These are phyloP conservation scores for Lanius ludovicianus DNA, from an alignment of 2,113 vertebrate genomes.

Conservation along the genomic window DNA sequence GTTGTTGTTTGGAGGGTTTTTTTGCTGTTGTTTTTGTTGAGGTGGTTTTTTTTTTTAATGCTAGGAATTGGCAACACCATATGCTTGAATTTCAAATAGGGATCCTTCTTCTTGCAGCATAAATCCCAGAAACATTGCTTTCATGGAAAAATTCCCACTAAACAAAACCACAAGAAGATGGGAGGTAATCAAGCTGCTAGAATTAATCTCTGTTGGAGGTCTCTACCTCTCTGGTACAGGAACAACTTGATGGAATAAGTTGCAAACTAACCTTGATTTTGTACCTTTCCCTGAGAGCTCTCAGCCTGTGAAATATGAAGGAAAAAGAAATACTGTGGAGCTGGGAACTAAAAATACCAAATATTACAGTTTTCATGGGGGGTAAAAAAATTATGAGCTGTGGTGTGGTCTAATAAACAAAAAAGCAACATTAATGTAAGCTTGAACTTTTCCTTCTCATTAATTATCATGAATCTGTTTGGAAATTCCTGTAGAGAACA, in stretches of 20 bases:
- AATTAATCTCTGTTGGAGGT: neutral
- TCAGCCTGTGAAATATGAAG: neutral
- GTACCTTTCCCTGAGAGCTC: neutral
- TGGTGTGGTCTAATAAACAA: neutral
- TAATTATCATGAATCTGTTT: neutral
- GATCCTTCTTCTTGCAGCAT: neutral
- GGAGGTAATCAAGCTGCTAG: neutral
- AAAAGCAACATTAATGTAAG: neutral
- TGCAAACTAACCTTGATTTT: neutral
- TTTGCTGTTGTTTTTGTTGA: neutral
- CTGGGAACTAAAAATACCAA: neutral
- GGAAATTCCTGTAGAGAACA: constrained; percentile 4
- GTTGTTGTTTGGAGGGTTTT: no score
- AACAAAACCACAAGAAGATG: neutral
- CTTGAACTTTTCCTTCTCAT: neutral
- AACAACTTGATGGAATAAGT: neutral
- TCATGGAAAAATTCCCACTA: neutral
- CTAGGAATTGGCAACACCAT: neutral
- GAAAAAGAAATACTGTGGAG: neutral
- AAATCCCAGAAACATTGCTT: neutral
- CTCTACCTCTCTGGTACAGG: neutral
- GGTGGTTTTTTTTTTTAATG: neutral
- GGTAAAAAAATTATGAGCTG: neutral
- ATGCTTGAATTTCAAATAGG: neutral
- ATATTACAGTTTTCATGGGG: neutral